phyloP scores from a whole-genome alignment of 2,113 vertebrate genomes.

The Clarias gariepinus region DNA sequence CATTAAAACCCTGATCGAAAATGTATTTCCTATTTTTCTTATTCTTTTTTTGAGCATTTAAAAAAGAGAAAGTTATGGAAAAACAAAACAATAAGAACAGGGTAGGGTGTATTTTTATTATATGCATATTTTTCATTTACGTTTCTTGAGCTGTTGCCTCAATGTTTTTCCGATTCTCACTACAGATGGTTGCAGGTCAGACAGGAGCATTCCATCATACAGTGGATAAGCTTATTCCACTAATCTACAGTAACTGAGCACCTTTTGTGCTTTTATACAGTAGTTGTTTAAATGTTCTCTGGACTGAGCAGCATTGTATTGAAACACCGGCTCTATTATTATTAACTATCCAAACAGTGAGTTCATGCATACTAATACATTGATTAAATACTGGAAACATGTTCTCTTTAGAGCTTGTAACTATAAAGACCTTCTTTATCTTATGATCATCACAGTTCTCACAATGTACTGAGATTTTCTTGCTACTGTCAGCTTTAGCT shows the following conservation, averaged over 20 bases:
- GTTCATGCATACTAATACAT: not conserved
- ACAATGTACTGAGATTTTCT: not conserved
- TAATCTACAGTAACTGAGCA: conserved; percentile 4
- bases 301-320: not conserved
- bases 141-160: not conserved
- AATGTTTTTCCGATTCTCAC: not conserved
- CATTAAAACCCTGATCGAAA: no score
- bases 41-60: no score
- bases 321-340: not conserved
- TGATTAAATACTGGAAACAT: not conserved
- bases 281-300: conserved; percentile 3
- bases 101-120: not conserved
- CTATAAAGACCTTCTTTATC: not conserved
- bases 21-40: no score
- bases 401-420: not conserved
- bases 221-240: not conserved
- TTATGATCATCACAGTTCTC: not conserved
- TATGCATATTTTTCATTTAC: not conserved
- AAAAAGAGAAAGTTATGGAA: not conserved
- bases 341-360: not conserved
- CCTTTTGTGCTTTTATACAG: conserved; percentile 16
- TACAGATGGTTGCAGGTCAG: conserved; percentile 13
- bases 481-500: not conserved
- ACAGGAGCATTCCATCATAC: not conserved
- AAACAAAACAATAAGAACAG: not conserved